Base-by-base conservation (phyloP, 2,797 vertebrate genomes). In the Pangasius macronema region DNA sequence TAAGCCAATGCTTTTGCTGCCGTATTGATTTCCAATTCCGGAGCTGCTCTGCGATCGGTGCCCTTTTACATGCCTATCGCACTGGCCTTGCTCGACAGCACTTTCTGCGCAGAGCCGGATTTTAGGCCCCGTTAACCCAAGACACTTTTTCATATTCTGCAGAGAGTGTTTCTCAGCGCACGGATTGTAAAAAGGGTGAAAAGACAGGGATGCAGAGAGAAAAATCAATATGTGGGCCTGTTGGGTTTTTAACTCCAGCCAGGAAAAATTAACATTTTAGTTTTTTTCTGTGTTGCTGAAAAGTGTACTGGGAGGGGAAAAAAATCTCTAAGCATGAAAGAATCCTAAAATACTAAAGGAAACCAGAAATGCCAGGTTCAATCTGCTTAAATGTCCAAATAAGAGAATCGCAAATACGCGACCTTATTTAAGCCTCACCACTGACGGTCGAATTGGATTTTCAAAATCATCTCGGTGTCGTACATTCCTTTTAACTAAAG, bases 21-120 rank as follows among this genome's bases (percentile, higher is more conserved):
- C 53, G 68, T 88, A 92, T 91, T 87, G 91, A 92, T 92, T 92
- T 90, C 89, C 86, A 73, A 91, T 90, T 85, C 61, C 63, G 73
- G 87, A 89, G 90, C 86, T 77, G 81, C 87, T 89, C 46, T 61
- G 75, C 53, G 75, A 88, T 85, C 83, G 84, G 81, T 90, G 87
- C 86, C 87, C 85, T 86, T 87, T 90, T 81, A 89, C 89, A 76
- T 70, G 86, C 76, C 88, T 33, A 82, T 86, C 83, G 68, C 85
- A 27, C 18, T 55, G 86, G 85, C 83, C 81, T 82, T 85, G 88
- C 89, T 90, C 88, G 72, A 83, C 77, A 18, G 36, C 79, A 63
- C 79, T 82, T 46, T 82, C 57, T 42, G 36, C 18, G 7, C 57
- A 1, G 55, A 81, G 51, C 7, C 24, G 13, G 49, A 51, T 86